A percentile compares a stretch with the other conserved stretches of the same genome.
These are phyloP conservation scores for Trematocara stigmaticum DNA, from an alignment of 2,113 vertebrate genomes.

Conservation along the genomic window DNA sequence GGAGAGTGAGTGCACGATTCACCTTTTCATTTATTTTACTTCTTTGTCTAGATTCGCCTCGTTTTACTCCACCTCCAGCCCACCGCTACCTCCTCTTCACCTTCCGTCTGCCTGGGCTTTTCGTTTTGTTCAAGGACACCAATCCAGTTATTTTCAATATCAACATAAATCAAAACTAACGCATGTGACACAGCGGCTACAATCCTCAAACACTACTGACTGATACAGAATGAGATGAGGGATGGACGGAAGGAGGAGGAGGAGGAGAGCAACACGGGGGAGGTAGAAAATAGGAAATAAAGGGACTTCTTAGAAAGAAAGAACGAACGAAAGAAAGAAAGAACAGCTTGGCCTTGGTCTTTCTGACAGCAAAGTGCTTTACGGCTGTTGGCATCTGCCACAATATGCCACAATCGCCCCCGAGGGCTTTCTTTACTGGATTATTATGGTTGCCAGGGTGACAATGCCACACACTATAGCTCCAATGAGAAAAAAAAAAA, in stretches of 20 bases:
- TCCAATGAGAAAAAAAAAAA: not conserved
- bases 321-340: not conserved
- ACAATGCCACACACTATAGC: not conserved
- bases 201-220: not conserved
- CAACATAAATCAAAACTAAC: constrained; percentile 64
- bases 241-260: not conserved
- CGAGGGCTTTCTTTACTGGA: constrained; percentile 9
- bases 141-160: constrained; percentile 50
- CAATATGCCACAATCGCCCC: constrained; percentile 5
- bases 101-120: not conserved
- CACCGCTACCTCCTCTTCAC: not conserved
- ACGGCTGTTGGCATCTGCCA: constrained; percentile 47
- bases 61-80: not conserved
- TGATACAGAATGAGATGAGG: not conserved
- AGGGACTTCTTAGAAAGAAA: not conserved
- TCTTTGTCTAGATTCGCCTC: not conserved
- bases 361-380: constrained; percentile 24
- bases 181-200: not conserved
- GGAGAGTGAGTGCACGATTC: not conserved
- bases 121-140: constrained; percentile 55
- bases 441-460: constrained; percentile 17
- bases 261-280: not conserved
- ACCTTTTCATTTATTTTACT: not conserved
- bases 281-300: not conserved
- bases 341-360: not conserved